These are phyloP conservation scores for Agriopis marginaria DNA, from an alignment of 2,888 invertebrate species.

Conservation along the genomic window DNA sequence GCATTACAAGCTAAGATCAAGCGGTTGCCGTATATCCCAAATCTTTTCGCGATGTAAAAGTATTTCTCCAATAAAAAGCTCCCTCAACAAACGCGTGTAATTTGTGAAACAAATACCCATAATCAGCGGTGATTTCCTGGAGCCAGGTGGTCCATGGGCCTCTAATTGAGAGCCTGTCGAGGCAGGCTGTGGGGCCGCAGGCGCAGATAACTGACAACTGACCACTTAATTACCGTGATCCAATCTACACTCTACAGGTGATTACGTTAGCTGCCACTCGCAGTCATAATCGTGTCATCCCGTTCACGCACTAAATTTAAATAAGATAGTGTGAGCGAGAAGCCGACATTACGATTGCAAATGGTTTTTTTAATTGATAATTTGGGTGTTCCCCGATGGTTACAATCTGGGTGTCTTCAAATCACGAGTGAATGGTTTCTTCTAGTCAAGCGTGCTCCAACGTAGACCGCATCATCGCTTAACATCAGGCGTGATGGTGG, in stretches of 20 bases:
- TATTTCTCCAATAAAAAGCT: not conserved
- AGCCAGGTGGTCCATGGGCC: constrained; percentile 25
- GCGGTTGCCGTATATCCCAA: too few species aligned
- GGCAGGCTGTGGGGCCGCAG: constrained; percentile 11
- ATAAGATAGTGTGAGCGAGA: not conserved
- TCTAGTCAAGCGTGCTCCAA: too few species aligned
- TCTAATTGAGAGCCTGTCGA: constrained; percentile 24
- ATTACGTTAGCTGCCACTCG: not conserved
- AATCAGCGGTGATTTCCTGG: constrained; percentile 23
- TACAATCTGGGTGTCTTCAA: too few species aligned
- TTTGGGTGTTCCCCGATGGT: too few species aligned
- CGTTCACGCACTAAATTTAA: too few species aligned
- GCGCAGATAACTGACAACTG: constrained; percentile 21
- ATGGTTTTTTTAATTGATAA: too few species aligned
- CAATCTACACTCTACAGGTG: not conserved
- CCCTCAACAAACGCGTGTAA: constrained; percentile 14
- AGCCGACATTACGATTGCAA: too few species aligned
- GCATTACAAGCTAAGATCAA: too few species aligned
- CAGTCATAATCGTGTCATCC: not conserved
- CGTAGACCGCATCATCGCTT: too few species aligned
- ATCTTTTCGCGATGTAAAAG: too few species aligned
- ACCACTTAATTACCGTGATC: constrained; percentile 30
- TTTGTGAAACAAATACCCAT: constrained; percentile 24
- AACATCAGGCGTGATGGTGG: too few species aligned
- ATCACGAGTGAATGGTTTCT: too few species aligned